These are phyloP conservation scores for Paguma larvata DNA, from an alignment of 2,797 vertebrate genomes.

Conservation along the genomic window DNA sequence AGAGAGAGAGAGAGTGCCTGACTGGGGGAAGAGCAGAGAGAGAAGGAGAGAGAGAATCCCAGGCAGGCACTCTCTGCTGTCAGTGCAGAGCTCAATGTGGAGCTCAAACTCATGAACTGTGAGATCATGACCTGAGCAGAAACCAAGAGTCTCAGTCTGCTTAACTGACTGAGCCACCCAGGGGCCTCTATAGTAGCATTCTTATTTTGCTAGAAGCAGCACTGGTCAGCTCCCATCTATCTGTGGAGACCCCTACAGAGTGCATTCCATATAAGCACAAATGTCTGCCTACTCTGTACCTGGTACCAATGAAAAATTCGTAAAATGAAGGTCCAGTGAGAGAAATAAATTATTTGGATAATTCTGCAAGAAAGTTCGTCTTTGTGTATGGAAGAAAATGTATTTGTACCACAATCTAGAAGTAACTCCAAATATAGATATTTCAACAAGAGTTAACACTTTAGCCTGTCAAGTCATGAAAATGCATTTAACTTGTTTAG, in stretches of 20 bases:
- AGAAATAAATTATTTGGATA: conserved; percentile 6
- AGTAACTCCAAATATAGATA: background rate
- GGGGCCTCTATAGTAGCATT: background rate
- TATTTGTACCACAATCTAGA: background rate
- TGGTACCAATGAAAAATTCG: background rate
- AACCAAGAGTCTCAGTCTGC: no score
- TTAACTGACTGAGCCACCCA: no score
- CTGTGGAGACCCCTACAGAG: background rate
- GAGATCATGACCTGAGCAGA: no score
- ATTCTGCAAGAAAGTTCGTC: conserved; percentile 31
- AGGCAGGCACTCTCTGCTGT: no score
- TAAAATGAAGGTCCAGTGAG: conserved; percentile 28
- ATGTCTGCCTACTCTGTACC: background rate
- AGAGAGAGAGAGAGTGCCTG: no score
- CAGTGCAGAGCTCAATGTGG: no score
- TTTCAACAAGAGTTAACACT: conserved; percentile 29
- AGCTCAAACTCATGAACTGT: no score
- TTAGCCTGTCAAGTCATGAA: background rate
- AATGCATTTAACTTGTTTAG: background rate
- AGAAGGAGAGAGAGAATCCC: no score
- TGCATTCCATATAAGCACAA: background rate
- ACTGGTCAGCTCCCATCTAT: background rate
- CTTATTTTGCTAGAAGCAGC: background rate
- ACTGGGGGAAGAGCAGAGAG: no score
- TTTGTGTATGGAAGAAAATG: background rate